Conservation (phyloP, 1,140 invertebrate species). For the Mizuhopecten yessoensis region DNA sequence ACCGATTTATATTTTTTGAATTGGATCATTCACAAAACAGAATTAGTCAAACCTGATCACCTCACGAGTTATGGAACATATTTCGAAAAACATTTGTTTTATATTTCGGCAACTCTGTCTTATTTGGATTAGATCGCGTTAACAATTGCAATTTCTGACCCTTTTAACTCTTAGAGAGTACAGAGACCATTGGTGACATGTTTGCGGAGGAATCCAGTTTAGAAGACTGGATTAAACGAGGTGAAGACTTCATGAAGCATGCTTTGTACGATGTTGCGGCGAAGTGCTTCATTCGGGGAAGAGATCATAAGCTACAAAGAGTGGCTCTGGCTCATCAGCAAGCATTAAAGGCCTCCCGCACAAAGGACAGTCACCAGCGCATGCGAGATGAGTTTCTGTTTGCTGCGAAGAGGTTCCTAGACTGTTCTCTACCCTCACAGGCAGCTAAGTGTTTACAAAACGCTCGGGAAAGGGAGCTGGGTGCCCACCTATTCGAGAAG, state of each 20-base stretch:
- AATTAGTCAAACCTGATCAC: too few relatives aligned
- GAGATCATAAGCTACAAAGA: conserved; percentile 66
- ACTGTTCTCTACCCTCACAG: conserved; percentile 69
- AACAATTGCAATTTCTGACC: too few relatives aligned
- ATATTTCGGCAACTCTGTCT: too few relatives aligned
- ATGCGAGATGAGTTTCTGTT: conserved; percentile 76
- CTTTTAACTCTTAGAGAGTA: conserved; percentile 68
- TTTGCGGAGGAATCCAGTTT: conserved; percentile 77
- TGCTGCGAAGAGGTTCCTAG: conserved; percentile 72
- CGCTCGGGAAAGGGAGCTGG: conserved; percentile 71
- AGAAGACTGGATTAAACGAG: conserved; percentile 75
- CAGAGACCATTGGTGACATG: conserved; percentile 59
- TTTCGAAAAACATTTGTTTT: too few relatives aligned
- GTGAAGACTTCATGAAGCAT: conserved; percentile 77
- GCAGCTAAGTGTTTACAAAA: conserved; percentile 77
- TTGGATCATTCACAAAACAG: too few relatives aligned
- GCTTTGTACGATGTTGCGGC: conserved; percentile 76
- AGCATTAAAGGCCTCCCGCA: conserved; percentile 70
- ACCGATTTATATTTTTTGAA: too few relatives aligned
- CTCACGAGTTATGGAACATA: too few relatives aligned
- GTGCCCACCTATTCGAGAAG: conserved; percentile 76
- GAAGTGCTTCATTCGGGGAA: conserved; percentile 76
- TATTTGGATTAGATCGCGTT: too few relatives aligned
- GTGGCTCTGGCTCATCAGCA: conserved; percentile 75
- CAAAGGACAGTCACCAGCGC: conserved; percentile 68